Percentiles rank a stretch among this genome's conserved stretches.
phyloP scores from a whole-genome alignment of 2,113 vertebrate species.

The Pipra filicauda region DNA sequence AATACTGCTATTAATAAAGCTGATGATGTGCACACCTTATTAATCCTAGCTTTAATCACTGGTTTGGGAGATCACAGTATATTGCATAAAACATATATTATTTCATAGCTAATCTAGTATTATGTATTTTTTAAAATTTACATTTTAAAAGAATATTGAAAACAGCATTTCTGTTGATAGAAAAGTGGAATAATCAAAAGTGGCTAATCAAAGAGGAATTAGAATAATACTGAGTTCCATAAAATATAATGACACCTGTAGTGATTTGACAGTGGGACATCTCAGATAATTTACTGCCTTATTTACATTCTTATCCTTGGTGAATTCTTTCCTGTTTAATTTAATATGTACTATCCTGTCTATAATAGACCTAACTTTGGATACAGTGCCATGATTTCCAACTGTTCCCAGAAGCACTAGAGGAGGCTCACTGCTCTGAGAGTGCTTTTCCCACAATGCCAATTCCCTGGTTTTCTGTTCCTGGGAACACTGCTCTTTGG shows the following conservation, averaged over 20 bases:
- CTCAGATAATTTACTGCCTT: not conserved
- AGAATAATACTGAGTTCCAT: not conserved
- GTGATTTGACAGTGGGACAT: not conserved
- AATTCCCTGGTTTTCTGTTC: not conserved
- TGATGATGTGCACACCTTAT: not conserved
- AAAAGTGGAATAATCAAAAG: not conserved
- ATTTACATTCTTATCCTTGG: not conserved
- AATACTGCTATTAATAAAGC: not conserved
- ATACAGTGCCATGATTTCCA: not conserved
- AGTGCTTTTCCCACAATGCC: not conserved
- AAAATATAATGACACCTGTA: not conserved
- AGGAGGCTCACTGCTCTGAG: not conserved
- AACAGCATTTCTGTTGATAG: not conserved
- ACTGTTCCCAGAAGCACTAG: not conserved
- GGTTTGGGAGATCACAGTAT: not conserved
- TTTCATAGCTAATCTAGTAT: not conserved
- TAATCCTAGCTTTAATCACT: not conserved
- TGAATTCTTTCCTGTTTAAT: not conserved
- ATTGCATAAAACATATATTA: not conserved
- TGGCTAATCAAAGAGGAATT: not conserved
- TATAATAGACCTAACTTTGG: not conserved
- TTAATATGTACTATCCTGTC: not conserved
- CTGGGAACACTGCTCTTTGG: slow-evolving; percentile 29
- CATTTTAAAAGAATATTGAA: not conserved
- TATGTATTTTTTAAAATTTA: not conserved